phyloP scores from a whole-genome alignment of 1,140 invertebrate species.

The Centruroides vittatus region DNA sequence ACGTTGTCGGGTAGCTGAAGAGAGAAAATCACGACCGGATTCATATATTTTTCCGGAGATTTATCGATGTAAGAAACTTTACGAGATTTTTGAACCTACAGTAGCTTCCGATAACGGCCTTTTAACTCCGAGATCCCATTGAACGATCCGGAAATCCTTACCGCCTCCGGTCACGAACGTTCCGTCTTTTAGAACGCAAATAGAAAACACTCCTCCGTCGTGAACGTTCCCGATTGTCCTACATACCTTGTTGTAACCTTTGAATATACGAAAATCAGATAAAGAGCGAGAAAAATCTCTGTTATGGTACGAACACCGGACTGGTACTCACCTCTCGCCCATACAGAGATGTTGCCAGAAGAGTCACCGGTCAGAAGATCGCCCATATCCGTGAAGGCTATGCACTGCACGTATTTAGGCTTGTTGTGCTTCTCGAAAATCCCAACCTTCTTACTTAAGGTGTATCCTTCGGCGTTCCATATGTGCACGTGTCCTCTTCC shows the following conservation, averaged over 20 bases:
- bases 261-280: neutral
- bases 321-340: constrained; percentile 53
- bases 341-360: constrained; percentile 74
- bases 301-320: no score
- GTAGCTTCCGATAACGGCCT: constrained; percentile 52
- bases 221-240: constrained; percentile 53
- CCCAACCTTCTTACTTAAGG: constrained; percentile 71
- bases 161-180: constrained; percentile 68
- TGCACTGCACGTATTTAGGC: constrained; percentile 81
- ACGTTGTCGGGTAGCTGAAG: constrained; percentile 68
- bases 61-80: no score
- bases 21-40: no score
- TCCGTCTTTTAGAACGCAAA: constrained; percentile 71
- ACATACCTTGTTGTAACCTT: constrained; percentile 46
- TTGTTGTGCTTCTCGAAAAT: constrained; percentile 82
- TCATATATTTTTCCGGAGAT: no score
- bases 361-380: constrained; percentile 55
- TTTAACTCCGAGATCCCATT: constrained; percentile 50
- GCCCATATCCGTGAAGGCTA: constrained; percentile 74
- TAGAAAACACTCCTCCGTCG: constrained; percentile 73
- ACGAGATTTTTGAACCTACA: constrained; percentile 31
- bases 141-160: constrained; percentile 61
- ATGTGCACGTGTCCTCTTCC: constrained; percentile 84
- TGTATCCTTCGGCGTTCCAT: constrained; percentile 74
- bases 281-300: constrained; percentile 18